These are phyloP conservation scores for Periophthalmodon schlosseri DNA, from an alignment of 2,113 vertebrate species.

Conservation along the genomic window DNA sequence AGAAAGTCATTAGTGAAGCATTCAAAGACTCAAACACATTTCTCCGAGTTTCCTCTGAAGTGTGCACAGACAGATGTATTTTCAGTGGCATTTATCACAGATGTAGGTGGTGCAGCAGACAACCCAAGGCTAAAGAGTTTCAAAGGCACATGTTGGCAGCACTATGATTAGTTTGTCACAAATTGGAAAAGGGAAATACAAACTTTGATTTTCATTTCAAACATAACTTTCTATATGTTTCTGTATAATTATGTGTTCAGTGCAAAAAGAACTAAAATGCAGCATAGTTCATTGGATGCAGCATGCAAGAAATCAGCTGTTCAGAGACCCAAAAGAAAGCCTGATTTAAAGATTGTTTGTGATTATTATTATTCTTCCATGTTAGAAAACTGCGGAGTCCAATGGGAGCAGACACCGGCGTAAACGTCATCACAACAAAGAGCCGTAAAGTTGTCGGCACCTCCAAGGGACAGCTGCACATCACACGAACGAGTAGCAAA, in stretches of 20 bases:
- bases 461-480: no score
- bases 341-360: no score
- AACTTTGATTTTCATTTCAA: slow-evolving; percentile 10
- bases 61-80: background rate
- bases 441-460: no score
- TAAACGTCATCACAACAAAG: no score
- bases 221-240: slow-evolving; percentile 15
- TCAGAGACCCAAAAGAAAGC: background rate
- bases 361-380: no score
- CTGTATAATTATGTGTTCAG: background rate
- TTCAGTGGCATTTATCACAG: slow-evolving; percentile 24
- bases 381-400: no score
- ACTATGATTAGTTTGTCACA: slow-evolving; percentile 43
- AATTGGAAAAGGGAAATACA: slow-evolving; percentile 8
- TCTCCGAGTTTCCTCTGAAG: slow-evolving; percentile 3
- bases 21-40: background rate
- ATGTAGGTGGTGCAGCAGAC: slow-evolving; percentile 10
- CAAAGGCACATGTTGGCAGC: background rate
- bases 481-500: no score
- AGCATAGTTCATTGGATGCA: background rate
- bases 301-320: background rate
- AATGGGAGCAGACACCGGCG: no score
- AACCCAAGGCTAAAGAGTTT: slow-evolving; percentile 13
- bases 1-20: slow-evolving; percentile 35
- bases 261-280: background rate